Base-by-base conservation (phyloP, 2,797 vertebrate species). In the Nasua narica region DNA sequence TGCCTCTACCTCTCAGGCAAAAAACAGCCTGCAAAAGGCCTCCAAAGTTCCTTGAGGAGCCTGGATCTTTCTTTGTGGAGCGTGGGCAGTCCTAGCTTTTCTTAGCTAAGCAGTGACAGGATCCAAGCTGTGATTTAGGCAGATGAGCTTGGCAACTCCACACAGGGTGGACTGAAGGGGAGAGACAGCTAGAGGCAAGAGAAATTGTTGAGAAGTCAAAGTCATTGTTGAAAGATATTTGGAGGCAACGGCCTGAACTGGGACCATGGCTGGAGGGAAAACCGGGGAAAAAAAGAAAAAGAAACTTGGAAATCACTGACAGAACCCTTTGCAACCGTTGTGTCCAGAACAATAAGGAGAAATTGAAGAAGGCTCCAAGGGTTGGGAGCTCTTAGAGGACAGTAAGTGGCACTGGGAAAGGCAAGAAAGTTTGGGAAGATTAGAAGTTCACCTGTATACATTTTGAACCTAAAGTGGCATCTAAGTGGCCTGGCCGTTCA, bases 71-170 rank as follows among this genome's bases (percentile, higher is more conserved):
- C 96, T 96, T 90, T 94, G 84, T 48, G 87, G 74, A 95, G 83
- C 52, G 76, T 94, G 83, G 96, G 96, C 82, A 94, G 89, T 92
- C 83, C 69, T 69, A 90, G 95, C 96, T 96, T 97, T 97, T 97
- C 96, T 96, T 96, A 97, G 95, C 92, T 93, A 96, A 69, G 74
- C 85, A 96, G 85, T 94, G 92, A 94, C 88, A 97, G 85, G 77
- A 95, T 96, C 92, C 96, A 97, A 96, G 94, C 96, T 97, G 97
- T 96, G 95, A 97, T 94, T 90, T 95, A 92, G 72, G 95, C 92
- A 78, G 79, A 95, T 94, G 50, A 23, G 37, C 89, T 79, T 97
- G 95, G 93, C 92, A 96, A 78, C 52, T 87, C 81, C 82, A 90
- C 90, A 74, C 48, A 62, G 67, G 85, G 85, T 43, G 52, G 76